A percentile compares a stretch with the other conserved stretches of the same genome.
phyloP scores from a whole-genome alignment of 2,113 vertebrate genomes.

The Odontesthes bonariensis region DNA sequence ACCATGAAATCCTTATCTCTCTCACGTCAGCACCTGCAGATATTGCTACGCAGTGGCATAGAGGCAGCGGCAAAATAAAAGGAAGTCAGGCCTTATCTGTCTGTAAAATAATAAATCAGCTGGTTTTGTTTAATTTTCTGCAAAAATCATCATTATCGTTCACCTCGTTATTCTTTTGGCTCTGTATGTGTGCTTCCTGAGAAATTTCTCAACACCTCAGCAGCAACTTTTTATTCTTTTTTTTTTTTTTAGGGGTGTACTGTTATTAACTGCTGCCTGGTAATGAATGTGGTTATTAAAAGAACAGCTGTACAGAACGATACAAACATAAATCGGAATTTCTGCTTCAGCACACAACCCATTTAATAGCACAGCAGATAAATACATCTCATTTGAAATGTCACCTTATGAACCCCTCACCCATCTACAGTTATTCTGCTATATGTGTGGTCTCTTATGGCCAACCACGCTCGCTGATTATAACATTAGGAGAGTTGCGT shows the following conservation, averaged over 20 bases:
- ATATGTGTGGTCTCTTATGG: slow-evolving; percentile 63
- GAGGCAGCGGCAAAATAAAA: slow-evolving; percentile 39
- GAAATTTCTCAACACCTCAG: slow-evolving; percentile 45
- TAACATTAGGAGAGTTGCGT: slow-evolving; percentile 72
- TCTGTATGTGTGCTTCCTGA: slow-evolving; percentile 40
- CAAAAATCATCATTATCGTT: slow-evolving; percentile 65
- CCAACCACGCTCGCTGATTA: slow-evolving; percentile 72
- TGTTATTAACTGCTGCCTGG: slow-evolving; percentile 73
- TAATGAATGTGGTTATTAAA: slow-evolving; percentile 80
- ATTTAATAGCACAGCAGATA: slow-evolving; percentile 68
- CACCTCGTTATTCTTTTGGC: slow-evolving; percentile 65
- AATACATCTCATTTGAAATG: slow-evolving; percentile 66
- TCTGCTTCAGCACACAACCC: slow-evolving; percentile 58
- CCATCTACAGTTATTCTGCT: slow-evolving; percentile 54
- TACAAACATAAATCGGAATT: slow-evolving; percentile 69
- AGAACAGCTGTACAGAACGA: slow-evolving; percentile 71
- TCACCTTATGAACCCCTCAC: slow-evolving; percentile 30
- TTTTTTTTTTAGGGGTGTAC: slow-evolving; percentile 28
- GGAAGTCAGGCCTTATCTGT: slow-evolving; percentile 44
- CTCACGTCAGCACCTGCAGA: slow-evolving; percentile 42
- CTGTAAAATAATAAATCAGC: slow-evolving; percentile 41
- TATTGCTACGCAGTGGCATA: slow-evolving; percentile 33
- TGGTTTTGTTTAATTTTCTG: slow-evolving; percentile 55
- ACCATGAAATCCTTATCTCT: slow-evolving; percentile 72
- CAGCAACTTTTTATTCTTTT: slow-evolving; percentile 40